Percentiles rank a stretch among this genome's conserved stretches.
These are phyloP conservation scores for Volucella bombylans DNA, from an alignment of 2,888 invertebrate species.

Conservation along the genomic window DNA sequence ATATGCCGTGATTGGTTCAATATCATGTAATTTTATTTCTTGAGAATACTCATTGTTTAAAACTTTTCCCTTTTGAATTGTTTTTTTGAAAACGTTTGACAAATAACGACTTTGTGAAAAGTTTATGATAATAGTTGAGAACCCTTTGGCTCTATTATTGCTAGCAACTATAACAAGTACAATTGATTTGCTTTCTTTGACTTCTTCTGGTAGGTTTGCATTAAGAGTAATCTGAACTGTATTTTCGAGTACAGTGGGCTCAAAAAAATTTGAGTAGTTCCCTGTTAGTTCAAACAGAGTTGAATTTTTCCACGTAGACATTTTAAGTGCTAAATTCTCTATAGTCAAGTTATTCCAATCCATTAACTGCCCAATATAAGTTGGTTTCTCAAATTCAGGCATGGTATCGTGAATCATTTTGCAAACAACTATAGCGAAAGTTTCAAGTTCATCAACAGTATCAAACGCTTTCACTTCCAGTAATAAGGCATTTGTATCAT, in stretches of 20 bases:
- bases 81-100: constrained; percentile 54
- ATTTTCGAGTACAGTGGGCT: constrained; percentile 27
- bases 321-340: constrained; percentile 66
- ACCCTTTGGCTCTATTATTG: constrained; percentile 23
- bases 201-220: constrained; percentile 29
- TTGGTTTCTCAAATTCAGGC: constrained; percentile 72
- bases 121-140: constrained; percentile 63
- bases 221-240: constrained; percentile 48
- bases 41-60: constrained; percentile 31
- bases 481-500: constrained; percentile 57
- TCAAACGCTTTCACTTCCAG: constrained; percentile 62
- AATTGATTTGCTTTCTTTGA: constrained; percentile 28
- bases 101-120: constrained; percentile 6
- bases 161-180: constrained; percentile 55
- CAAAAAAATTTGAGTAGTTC: constrained; percentile 63
- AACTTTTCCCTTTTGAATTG: constrained; percentile 53
- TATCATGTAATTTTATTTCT: constrained; percentile 46
- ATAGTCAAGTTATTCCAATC: constrained; percentile 59
- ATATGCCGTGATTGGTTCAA: constrained; percentile 37
- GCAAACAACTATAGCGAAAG: constrained; percentile 46
- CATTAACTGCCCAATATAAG: constrained; percentile 73
- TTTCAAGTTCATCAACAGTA: constrained; percentile 27
- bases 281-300: constrained; percentile 66
- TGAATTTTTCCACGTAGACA: constrained; percentile 39
- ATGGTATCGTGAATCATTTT: constrained; percentile 41